phyloP scores from a whole-genome alignment of 2,888 invertebrate species.

The Marronus borbonicus region DNA sequence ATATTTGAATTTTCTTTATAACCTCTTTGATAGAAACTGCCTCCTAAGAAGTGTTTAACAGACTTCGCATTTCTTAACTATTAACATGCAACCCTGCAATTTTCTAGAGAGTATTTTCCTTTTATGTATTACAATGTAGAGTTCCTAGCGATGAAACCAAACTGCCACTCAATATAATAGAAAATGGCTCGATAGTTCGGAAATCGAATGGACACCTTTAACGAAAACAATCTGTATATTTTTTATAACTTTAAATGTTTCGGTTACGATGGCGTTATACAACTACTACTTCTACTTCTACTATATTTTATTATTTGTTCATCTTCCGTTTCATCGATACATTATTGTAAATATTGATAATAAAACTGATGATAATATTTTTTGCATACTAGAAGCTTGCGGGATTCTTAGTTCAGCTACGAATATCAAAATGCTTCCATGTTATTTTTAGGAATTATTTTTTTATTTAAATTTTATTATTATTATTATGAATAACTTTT shows the following conservation, averaged over 20 bases:
- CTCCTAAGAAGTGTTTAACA: slow-evolving; percentile 10
- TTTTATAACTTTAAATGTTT: slow-evolving; percentile 51
- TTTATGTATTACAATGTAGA: slow-evolving; percentile 46
- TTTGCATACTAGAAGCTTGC: slow-evolving; percentile 64
- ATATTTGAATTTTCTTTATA: neutral
- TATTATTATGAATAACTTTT: slow-evolving; percentile 70
- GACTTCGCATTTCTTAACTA: neutral
- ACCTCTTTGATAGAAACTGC: slow-evolving; percentile 8
- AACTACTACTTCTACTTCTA: slow-evolving; percentile 57
- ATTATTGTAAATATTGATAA: slow-evolving; percentile 44
- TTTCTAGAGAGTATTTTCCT: slow-evolving; percentile 32
- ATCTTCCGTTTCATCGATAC: slow-evolving; percentile 31
- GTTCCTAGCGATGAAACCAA: slow-evolving; percentile 36
- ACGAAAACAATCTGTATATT: slow-evolving; percentile 53
- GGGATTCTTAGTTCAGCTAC: slow-evolving; percentile 64
- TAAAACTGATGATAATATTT: slow-evolving; percentile 62
- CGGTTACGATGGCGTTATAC: slow-evolving; percentile 50
- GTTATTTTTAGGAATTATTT: slow-evolving; percentile 65
- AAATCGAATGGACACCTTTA: slow-evolving; percentile 18
- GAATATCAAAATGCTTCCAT: slow-evolving; percentile 67
- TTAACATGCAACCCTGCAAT: slow-evolving; percentile 10
- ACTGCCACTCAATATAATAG: slow-evolving; percentile 46
- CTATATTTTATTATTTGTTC: slow-evolving; percentile 54
- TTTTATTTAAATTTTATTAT: slow-evolving; percentile 64
- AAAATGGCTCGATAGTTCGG: slow-evolving; percentile 37